Conservation (phyloP, 2,888 invertebrate genomes). For the Hoplodrina blanda region DNA sequence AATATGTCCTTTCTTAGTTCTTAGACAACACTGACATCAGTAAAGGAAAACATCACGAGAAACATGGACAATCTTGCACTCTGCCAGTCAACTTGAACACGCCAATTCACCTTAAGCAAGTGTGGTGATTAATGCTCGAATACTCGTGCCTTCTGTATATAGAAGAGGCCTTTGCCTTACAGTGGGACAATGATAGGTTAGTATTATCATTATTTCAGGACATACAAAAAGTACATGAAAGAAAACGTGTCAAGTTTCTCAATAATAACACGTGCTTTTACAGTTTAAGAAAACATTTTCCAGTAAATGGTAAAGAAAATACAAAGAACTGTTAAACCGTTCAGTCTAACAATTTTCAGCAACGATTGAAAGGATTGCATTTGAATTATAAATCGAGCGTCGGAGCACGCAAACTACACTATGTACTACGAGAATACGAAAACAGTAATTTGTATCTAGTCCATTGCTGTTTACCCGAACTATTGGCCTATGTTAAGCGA, state of each 20-base stretch:
- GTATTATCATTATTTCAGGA: too few relatives aligned
- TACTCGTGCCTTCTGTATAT: too few relatives aligned
- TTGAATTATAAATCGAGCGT: constrained; percentile 58
- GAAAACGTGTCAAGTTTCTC: not conserved
- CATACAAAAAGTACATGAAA: not conserved
- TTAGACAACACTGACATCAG: too few relatives aligned
- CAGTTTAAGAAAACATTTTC: constrained; percentile 11
- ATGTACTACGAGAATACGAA: not conserved
- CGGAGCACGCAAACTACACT: constrained; percentile 38
- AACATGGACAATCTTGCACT: too few relatives aligned
- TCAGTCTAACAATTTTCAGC: constrained; percentile 9
- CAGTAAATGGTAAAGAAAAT: constrained; percentile 20
- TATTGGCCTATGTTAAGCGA: constrained; percentile 1
- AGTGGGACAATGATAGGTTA: too few relatives aligned
- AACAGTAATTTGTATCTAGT: constrained; percentile 16
- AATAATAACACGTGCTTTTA: not conserved
- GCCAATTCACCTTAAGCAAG: too few relatives aligned
- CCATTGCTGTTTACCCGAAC: constrained; percentile 31
- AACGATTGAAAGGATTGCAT: constrained; percentile 56
- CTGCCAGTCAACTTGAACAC: too few relatives aligned
- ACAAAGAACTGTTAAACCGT: constrained; percentile 25
- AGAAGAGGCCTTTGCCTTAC: too few relatives aligned
- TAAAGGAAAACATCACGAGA: too few relatives aligned
- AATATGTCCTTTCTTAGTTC: too few relatives aligned
- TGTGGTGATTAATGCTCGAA: too few relatives aligned